phyloP scores from a whole-genome alignment of 92 coral and sea anemone species.

The Paragorgia papillata region DNA sequence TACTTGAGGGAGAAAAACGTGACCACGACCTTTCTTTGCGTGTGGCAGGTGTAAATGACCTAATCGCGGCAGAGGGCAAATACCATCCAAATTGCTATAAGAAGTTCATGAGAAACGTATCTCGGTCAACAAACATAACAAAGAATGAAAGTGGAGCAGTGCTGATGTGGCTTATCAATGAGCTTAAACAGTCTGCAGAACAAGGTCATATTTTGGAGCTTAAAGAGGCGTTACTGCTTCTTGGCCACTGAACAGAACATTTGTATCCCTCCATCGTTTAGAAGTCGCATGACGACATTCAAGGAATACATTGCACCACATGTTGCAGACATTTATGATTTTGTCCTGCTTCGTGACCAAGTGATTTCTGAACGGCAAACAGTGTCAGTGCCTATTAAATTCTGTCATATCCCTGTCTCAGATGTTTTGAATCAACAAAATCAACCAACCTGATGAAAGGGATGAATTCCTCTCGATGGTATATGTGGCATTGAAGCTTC shows the following conservation, averaged over 20 bases:
- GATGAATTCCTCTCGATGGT: slow-evolving; percentile 53
- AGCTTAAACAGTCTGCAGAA: slow-evolving; percentile 25
- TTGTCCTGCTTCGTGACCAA: neutral
- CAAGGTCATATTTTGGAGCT: slow-evolving; percentile 34
- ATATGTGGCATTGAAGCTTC: slow-evolving; percentile 54
- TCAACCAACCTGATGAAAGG: slow-evolving; percentile 18
- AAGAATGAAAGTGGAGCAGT: neutral
- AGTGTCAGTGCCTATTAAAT: slow-evolving; percentile 29
- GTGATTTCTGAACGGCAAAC: slow-evolving; percentile 6
- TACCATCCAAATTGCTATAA: slow-evolving; percentile 44
- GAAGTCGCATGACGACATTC: slow-evolving; percentile 48
- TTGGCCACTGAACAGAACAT: slow-evolving; percentile 28
- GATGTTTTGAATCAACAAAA: neutral
- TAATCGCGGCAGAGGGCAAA: slow-evolving; percentile 49
- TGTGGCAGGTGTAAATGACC: slow-evolving; percentile 37
- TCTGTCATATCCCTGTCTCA: slow-evolving; percentile 31
- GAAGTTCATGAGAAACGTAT: slow-evolving; percentile 10
- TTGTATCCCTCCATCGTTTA: slow-evolving; percentile 35
- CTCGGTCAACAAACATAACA: neutral
- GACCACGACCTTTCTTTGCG: slow-evolving; percentile 23
- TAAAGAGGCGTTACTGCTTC: slow-evolving; percentile 32
- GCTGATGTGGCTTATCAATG: slow-evolving; percentile 44
- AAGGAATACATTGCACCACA: slow-evolving; percentile 32
- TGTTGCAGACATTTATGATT: slow-evolving; percentile 22
- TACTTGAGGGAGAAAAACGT: slow-evolving; percentile 20